Base-by-base conservation (phyloP, 1,140 invertebrate species). In the Drosophila saltans region DNA sequence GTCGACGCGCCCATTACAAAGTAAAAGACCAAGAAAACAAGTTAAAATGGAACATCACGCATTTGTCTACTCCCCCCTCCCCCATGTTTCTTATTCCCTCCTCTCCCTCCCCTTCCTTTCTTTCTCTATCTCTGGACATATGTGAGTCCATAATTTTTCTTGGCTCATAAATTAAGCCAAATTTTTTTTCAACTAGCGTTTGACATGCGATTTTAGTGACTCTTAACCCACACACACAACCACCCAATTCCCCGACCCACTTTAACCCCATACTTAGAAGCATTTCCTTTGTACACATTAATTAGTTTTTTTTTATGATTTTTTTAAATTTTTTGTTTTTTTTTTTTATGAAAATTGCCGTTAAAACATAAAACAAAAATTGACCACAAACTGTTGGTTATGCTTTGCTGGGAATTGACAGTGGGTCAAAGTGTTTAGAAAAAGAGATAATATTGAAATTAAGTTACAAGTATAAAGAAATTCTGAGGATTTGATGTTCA, bases 141-240 rank as follows among this genome's bases (percentile, higher is more conserved):
- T 45, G 45, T 39, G 16, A 40, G 69, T 52, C 69, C 80, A 68
- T 80, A 88, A 89, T 83, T 88, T 82, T 77, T 71, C 84, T 80
- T 80, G 76, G 63, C 71, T 80, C 84, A 73, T 88, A 88, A 88
- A 88, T 88, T 88, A 88, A 88, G 89, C 89, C 84, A 80, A 89
- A 84, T 89, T 72, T 66, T 48, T 24, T 48, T 48, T 16, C 11
- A 78, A 84, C 73, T 88, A 89, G 84, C 84, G 84, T 88, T 88
- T 84, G 84, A 88, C 84, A 88, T 88, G 84, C 84, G 63, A 88
- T 89, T 80, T 64, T 66, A 60, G 65, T 75, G 75, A 58, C 73
- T 65, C 60, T 41, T 63, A 48, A 30, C 41, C 11, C 36, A 10
- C 10, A n/a, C 36, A 10, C 10, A n/a, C 39, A n/a, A 66, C 11